Evolutionary conservation across 2,888 invertebrate genomes (phyloP).

Genomic region (Odontomyia ornata): DNA sequence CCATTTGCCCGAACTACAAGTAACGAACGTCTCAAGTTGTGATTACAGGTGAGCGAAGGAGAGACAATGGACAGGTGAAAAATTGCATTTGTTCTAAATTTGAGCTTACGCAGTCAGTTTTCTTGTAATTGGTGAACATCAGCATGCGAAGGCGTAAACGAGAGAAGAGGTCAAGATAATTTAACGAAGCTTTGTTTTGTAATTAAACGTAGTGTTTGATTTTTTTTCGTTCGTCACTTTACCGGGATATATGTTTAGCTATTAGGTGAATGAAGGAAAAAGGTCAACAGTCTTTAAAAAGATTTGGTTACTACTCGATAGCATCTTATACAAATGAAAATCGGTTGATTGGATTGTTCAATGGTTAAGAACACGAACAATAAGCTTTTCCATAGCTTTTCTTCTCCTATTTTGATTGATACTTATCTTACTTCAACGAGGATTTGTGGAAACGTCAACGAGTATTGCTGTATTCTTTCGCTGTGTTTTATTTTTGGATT

Average conservation of each 20-base stretch:
- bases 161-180: constrained; percentile 1
- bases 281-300: too few species aligned
- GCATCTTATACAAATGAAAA: too few species aligned
- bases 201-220: constrained; percentile 31
- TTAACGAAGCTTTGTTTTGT: constrained; percentile 17
- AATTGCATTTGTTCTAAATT: constrained; percentile 37
- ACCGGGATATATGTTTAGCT: not conserved
- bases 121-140: constrained; percentile 40
- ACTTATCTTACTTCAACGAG: too few species aligned
- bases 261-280: not conserved
- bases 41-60: constrained; percentile 19
- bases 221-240: not conserved
- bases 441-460: too few species aligned
- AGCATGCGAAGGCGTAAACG: constrained; percentile 5
- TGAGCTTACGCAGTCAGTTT: constrained; percentile 45
- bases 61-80: constrained; percentile 43
- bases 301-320: too few species aligned
- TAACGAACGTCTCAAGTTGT: constrained; percentile 30
- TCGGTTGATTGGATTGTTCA: not conserved
- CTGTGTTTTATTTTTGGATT: too few species aligned
- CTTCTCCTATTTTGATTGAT: too few species aligned
- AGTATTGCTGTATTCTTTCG: too few species aligned
- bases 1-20: constrained; percentile 1
- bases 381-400: not conserved
- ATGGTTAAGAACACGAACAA: not conserved